Evolutionary conservation across 1,140 invertebrate species (phyloP), one percentile per base, ranked within the genome.

Genomic region (Temnothorax curvispinosus): DNA sequence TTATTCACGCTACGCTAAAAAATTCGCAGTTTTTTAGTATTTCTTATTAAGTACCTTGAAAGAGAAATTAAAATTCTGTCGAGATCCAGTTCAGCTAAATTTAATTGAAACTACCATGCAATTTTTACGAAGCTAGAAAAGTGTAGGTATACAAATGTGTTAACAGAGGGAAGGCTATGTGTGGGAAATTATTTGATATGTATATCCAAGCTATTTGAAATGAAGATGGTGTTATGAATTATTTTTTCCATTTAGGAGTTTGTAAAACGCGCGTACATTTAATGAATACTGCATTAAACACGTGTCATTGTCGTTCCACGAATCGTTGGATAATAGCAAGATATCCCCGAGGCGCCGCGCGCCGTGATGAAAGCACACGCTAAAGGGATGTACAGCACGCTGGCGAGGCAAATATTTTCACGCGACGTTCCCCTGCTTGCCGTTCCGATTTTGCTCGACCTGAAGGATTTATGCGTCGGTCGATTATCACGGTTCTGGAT

Each of bases 391-490:
- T 50, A 47, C 54, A 47, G 8, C 54, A 27, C 27, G 69, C 13
- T 84, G 32, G 50, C 21, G 50, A 56, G 54, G 69, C 71, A 78
- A 86, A 80, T 80, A 86, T 86, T 64, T 75, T 56, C 71, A 82
- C 65, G 76, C 64, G 27, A 87, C 75, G 78, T 77, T 89, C 85
- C 41, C 54, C 32, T 67, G 32, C 72, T 87, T 44, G 74, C 75
- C n/a, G 54, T 56, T 69, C 82, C 54, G 77, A 76, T 86, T 72
- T 74, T 52, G 54, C 47, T 21, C 56, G 56, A 41, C 47, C 41
- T 32, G 50, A 71, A 62, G 72, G 77, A 89, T 90, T 90, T 87
- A 89, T 82, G 87, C 84, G 50, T 76, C 71, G 82, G 50, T 88
- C 71, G 88, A 90, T 89, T 82, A 88, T 90, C 88, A 60, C 58